These are phyloP conservation scores for Donacobius atricapilla DNA, from an alignment of 2,113 vertebrate species.

Conservation along the genomic window DNA sequence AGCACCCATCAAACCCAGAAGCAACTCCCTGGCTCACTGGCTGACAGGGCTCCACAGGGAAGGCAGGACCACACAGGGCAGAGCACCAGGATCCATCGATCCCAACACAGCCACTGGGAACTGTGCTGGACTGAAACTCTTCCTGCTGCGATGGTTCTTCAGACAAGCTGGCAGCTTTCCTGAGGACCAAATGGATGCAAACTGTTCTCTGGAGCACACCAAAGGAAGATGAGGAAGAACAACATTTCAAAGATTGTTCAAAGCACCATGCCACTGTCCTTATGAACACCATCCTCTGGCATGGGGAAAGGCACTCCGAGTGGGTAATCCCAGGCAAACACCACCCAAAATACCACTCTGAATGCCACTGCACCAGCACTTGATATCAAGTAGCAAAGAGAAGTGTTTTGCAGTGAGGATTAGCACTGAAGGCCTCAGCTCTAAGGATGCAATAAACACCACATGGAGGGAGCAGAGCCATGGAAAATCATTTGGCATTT, in stretches of 20 bases:
- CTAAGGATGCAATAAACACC: not conserved
- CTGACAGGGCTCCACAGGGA: not conserved
- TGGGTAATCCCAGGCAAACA: not conserved
- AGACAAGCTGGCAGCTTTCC: not conserved
- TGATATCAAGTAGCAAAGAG: not conserved
- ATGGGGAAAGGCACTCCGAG: not conserved
- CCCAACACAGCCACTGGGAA: not conserved
- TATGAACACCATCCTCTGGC: not conserved
- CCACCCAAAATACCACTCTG: not conserved
- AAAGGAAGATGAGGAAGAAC: not conserved
- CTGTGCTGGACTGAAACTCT: not conserved
- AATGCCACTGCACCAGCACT: not conserved
- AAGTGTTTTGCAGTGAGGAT: not conserved
- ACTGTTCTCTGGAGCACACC: not conserved
- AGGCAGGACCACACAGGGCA: not conserved
- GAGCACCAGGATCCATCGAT: not conserved
- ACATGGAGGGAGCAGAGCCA: not conserved
- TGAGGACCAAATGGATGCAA: not conserved
- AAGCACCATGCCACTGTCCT: not conserved
- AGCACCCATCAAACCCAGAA: not conserved
- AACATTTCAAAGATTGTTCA: not conserved
- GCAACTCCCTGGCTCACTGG: not conserved
- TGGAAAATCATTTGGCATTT: constrained; percentile 22
- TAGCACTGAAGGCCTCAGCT: not conserved
- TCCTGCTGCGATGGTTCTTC: not conserved